phyloP scores from a whole-genome alignment of 2,797 vertebrate genomes.

The Chelmon rostratus region DNA sequence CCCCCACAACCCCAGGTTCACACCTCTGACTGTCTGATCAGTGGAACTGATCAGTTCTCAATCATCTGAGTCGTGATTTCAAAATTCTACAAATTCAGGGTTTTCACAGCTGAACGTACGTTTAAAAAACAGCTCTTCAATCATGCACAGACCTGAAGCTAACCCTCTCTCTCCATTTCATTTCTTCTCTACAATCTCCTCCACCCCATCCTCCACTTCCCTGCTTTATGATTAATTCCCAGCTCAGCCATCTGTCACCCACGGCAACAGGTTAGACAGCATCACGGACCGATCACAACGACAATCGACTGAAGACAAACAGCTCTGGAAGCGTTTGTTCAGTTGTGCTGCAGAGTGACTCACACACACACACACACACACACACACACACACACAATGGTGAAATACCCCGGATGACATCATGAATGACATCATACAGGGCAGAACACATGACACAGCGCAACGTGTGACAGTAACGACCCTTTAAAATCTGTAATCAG shows the following conservation, averaged over 20 bases:
- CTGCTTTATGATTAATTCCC: constrained; percentile 36
- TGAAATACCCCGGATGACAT: not conserved
- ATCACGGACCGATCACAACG: not conserved
- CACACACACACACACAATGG: not conserved
- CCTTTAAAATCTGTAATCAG: not conserved
- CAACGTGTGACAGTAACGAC: too few relatives aligned
- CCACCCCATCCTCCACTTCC: not conserved
- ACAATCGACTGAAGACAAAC: constrained; percentile 20
- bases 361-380: too few relatives aligned
- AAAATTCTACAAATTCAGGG: too few relatives aligned
- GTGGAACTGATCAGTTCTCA: too few relatives aligned
- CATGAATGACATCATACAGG: not conserved
- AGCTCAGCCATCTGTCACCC: constrained; percentile 39
- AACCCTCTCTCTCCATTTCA: not conserved
- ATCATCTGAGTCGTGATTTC: too few relatives aligned
- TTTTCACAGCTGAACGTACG: not conserved
- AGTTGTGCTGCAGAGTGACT: constrained; percentile 29
- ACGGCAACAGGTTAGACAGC: constrained; percentile 46
- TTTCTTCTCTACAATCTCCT: not conserved
- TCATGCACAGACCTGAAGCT: constrained; percentile 19
- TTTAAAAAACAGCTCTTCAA: not conserved
- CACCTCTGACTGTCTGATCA: too few relatives aligned
- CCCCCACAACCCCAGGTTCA: too few relatives aligned
- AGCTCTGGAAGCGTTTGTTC: constrained; percentile 23
- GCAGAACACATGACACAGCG: too few relatives aligned